Conservation (phyloP, 2,113 vertebrate genomes). For the Leptobrachium ailaonicum region DNA sequence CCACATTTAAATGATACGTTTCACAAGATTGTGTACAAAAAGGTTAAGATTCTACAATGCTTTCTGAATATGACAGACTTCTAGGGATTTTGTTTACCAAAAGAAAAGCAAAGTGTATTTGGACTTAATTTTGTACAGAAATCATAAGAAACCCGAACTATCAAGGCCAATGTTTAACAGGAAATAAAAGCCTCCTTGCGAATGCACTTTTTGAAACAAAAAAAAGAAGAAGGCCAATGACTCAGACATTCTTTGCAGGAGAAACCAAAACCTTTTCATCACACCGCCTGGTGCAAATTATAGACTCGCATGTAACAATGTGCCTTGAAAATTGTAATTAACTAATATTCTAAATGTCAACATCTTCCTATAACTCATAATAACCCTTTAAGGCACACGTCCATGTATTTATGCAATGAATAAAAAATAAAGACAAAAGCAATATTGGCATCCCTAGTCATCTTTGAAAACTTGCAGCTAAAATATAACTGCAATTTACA, state of each 20-base stretch:
- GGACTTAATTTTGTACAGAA: conserved; percentile 66
- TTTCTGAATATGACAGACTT: conserved; percentile 71
- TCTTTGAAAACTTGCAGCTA: conserved; percentile 69
- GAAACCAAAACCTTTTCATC: conserved; percentile 81
- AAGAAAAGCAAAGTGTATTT: conserved; percentile 69
- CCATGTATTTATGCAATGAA: conserved; percentile 75
- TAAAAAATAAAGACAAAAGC: conserved; percentile 70
- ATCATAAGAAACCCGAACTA: conserved; percentile 74
- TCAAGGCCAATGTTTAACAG: conserved; percentile 65
- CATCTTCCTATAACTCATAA: conserved; percentile 76
- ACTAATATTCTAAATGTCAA: conserved; percentile 65
- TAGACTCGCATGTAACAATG: conserved; percentile 74
- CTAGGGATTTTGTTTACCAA: conserved; percentile 70
- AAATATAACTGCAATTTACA: conserved; percentile 56
- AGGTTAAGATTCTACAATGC: conserved; percentile 79
- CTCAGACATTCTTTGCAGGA: conserved; percentile 68
- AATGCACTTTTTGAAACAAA: conserved; percentile 54
- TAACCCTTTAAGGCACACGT: conserved; percentile 91
- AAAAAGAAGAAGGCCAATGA: conserved; percentile 63
- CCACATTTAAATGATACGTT: conserved; percentile 77
- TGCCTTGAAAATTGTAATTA: conserved; percentile 77
- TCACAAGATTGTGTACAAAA: conserved; percentile 81
- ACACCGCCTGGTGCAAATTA: conserved; percentile 77
- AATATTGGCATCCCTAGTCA: conserved; percentile 65
- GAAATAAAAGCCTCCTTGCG: conserved; percentile 55